These are phyloP conservation scores for Cyanoderma ruficeps DNA, from an alignment of 2,113 vertebrate genomes.

Conservation along the genomic window DNA sequence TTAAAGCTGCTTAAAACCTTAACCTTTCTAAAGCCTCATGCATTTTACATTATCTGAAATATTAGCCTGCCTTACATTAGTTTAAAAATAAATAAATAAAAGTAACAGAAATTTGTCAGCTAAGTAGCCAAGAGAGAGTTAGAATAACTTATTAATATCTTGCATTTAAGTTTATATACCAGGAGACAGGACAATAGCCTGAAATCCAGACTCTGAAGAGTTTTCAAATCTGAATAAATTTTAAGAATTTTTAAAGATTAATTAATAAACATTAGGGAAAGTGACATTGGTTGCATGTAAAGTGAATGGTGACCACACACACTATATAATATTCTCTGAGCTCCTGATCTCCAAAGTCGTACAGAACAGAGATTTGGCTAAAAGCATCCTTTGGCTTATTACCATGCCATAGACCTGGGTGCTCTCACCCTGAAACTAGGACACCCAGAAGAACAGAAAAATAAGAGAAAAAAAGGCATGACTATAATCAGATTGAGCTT, in stretches of 20 bases:
- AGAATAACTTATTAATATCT: background rate
- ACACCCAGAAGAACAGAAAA: background rate
- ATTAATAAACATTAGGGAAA: background rate
- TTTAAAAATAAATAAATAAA: conserved; percentile 13
- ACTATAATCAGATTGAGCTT: background rate
- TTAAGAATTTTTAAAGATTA: background rate
- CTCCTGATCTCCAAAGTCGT: background rate
- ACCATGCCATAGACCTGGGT: background rate
- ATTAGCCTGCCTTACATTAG: background rate
- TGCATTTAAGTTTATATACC: background rate
- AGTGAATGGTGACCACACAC: background rate
- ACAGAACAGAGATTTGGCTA: background rate
- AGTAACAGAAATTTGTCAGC: background rate
- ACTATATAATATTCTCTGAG: background rate
- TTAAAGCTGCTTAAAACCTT: background rate
- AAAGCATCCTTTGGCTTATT: background rate
- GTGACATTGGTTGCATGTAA: background rate
- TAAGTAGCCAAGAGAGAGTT: background rate
- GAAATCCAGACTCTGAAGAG: background rate
- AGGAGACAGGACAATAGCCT: background rate
- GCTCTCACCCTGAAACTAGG: background rate
- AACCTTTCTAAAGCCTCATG: background rate
- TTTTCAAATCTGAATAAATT: background rate
- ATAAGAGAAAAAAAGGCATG: background rate
- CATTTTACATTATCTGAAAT: conserved; percentile 3